Percentiles rank a stretch among this genome's conserved stretches.
Evolutionary conservation across 2,888 invertebrate species (phyloP).

Genomic region (Xylota segnis): DNA sequence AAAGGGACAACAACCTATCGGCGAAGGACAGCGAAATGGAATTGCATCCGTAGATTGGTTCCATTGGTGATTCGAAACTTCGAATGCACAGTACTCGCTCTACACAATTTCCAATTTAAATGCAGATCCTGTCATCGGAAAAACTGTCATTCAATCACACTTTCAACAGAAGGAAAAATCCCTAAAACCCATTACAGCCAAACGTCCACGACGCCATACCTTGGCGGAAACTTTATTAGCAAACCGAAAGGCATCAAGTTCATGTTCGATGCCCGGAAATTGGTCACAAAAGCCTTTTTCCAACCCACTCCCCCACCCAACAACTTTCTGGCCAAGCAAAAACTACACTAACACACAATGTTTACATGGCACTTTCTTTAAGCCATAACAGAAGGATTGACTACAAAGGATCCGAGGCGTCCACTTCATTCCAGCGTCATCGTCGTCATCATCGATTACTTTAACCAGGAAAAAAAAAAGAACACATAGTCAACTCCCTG

Average conservation of each 20-base stretch:
- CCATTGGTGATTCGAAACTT: slow-evolving; percentile 21
- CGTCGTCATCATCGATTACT: slow-evolving; percentile 28
- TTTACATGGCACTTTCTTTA: slow-evolving; percentile 70
- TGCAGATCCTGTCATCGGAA: slow-evolving; percentile 64
- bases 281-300: slow-evolving; percentile 69
- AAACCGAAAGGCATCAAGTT: slow-evolving; percentile 44
- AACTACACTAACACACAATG: slow-evolving; percentile 60
- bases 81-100: neutral
- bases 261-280: slow-evolving; percentile 68
- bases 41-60: slow-evolving; percentile 58
- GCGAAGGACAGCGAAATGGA: slow-evolving; percentile 26
- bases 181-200: slow-evolving; percentile 26
- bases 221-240: slow-evolving; percentile 49
- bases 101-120: slow-evolving; percentile 70
- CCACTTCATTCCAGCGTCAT: neutral
- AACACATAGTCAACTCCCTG: neutral
- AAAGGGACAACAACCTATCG: slow-evolving; percentile 6
- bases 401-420: slow-evolving; percentile 57
- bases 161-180: slow-evolving; percentile 22
- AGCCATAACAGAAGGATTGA: slow-evolving; percentile 53
- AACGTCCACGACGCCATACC: neutral
- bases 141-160: slow-evolving; percentile 53
- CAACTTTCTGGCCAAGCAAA: slow-evolving; percentile 69
- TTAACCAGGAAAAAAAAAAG: slow-evolving; percentile 13
- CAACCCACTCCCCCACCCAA: slow-evolving; percentile 11